A percentile compares a stretch with the other conserved stretches of the same genome.
phyloP scores from a whole-genome alignment of 2,888 invertebrate species.

The Ectemnius lituratus region DNA sequence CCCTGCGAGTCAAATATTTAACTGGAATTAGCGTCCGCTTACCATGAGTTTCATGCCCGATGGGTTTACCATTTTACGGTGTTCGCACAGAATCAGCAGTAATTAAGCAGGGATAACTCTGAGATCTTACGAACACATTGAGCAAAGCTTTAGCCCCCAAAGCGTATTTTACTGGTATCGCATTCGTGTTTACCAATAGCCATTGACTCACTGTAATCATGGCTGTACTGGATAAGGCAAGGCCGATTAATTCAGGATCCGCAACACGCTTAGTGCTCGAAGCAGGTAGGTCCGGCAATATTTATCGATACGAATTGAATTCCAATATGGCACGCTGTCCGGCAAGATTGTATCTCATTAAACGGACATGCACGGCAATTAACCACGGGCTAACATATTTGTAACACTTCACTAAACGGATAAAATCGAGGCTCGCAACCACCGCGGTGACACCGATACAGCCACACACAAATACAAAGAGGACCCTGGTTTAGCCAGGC shows the following conservation, averaged over 20 bases:
- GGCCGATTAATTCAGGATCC: constrained; percentile 9
- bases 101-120: no score
- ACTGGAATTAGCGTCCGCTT: neutral
- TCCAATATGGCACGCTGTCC: constrained; percentile 19
- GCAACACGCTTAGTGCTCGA: constrained; percentile 28
- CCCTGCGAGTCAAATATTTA: neutral
- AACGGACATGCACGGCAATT: constrained; percentile 35
- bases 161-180: neutral
- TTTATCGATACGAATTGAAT: constrained; percentile 46
- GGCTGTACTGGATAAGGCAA: constrained; percentile 1
- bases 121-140: no score
- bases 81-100: no score
- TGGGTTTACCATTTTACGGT: no score
- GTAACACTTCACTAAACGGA: constrained; percentile 40
- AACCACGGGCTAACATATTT: constrained; percentile 44
- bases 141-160: neutral
- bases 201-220: constrained; percentile 9
- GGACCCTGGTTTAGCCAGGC: constrained; percentile 29
- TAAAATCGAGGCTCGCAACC: constrained; percentile 18
- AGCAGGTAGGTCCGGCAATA: constrained; percentile 27
- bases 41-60: no score
- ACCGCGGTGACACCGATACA: constrained; percentile 25
- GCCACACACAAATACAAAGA: constrained; percentile 27
- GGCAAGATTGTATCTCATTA: constrained; percentile 37
- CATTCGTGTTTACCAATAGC: neutral